Base-by-base conservation (phyloP, 2,888 invertebrate species). In the Desoria tigrina region DNA sequence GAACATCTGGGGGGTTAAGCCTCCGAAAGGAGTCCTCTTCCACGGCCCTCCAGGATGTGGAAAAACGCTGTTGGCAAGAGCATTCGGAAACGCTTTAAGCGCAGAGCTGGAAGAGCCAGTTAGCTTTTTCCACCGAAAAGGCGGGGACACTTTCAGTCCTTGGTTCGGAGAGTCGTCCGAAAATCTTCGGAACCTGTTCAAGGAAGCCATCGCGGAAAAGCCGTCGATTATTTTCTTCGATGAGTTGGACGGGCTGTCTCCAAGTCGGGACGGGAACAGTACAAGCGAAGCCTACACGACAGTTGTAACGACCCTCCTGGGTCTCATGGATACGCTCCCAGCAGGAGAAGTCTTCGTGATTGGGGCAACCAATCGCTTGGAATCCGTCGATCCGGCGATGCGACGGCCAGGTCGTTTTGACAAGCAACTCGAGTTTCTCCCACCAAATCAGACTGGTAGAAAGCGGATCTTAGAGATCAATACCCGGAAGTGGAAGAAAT, bases 91-190 rank as follows among this genome's bases (percentile, higher is more conserved):
- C 77, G 94, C 94, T 78, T 91, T 92, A 78, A 88, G 88, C 76
- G 84, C 86, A 69, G 18, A 56, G 2, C 51, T 50, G 6, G 53
- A 37, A 1, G 39, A 54, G 1, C 89, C 89, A 78, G 91, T 90
- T 14, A 84, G 93, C 0, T 94, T 94, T 82, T 94, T 94, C 28
- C 61, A 68, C 28, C 53, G 32, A 4, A 61, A 61, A 81, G 94
- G 92, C 6, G 94, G 94, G 0, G 94, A 95, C 80, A 90, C 93
- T 77, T 82, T 94, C 73, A 91, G 91, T 80, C 94, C 94, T 80
- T 94, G 94, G 94, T 92, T 94, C 7, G 95, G 95, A 11, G 94
- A 94, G 82, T 92, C 92, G 11, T 94, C 95, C 80, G 85, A 92
- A 74, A 92, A 93, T 78, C 83, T 94, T 65, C 84, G 93, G 78